Evolutionary conservation across 2,888 invertebrate genomes (phyloP), one percentile per base, ranked within the genome.

Genomic region (Chalcis sispes): DNA sequence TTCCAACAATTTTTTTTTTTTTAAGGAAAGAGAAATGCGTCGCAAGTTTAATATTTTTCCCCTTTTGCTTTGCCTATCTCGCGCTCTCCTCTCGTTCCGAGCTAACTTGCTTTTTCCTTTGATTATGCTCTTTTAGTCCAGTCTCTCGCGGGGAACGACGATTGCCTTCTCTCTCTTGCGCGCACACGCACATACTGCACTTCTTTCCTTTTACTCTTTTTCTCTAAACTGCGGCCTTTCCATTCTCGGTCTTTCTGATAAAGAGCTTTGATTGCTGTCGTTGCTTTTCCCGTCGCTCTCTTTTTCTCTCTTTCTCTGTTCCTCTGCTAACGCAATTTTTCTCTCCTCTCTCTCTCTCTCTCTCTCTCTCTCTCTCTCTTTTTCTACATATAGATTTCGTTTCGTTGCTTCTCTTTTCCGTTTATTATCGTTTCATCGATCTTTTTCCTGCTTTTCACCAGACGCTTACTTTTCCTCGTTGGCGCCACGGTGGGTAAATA

Each of bases 191-290:
- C n/a, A n/a, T n/a, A n/a, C n/a, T n/a, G n/a, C n/a, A 18, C 50
- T 50, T 50, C n/a, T 15, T 50, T 4, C 50, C 20, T 50, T n/a
- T 15, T 50, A 10, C 50, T 20, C 20, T 20, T 4, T 50, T 20
- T 18, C 3, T 46, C n/a, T n/a, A 8, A 8, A n/a, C 46, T n/a
- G 7, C 8, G n/a, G 46, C 2, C 50, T 2, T 5, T 50, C 20
- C 2, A 20, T 50, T 18, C 50, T 20, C 3, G 7, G 3, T n/a
- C 4, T 36, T 4, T 25, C 29, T 52, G 65, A 36, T 54, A 42
- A 36, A 42, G n/a, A 66, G 42, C 54, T 66, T 66, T 66, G 54
- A 32, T 46, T 42, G 40, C 20, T 15, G 15, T 62, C 71, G 4
- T 42, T n/a, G 0, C 29, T 18, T 70, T 48, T 50, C 27, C 27